Base-by-base conservation (phyloP, 2,113 vertebrate species). In the Cheilinus undulatus region DNA sequence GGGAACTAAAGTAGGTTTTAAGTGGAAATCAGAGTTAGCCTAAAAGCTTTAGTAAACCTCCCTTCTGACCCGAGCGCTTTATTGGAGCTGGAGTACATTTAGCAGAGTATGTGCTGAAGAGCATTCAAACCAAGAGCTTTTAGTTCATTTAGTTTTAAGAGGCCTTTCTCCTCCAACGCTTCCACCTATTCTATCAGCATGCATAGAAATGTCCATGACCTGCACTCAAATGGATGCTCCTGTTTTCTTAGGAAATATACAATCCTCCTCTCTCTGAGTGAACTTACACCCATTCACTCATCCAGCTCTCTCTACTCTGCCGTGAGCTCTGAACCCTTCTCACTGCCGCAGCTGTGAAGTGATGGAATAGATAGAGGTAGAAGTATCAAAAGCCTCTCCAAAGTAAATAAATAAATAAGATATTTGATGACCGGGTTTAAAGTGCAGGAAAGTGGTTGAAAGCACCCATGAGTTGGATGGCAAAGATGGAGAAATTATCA, bases 191-290 rank as follows among this genome's bases (percentile, higher is more conserved):
- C 84, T 53, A 53, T 78, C 85, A 24, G 64, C 79, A 61, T 84
- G 78, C 76, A 82, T 72, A 57, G 86, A 82, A 85, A 87, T 77
- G 83, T 66, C 85, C 72, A 8, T 91, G 91, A 92, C 89, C 89
- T 86, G 81, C 89, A 89, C 91, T 91, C 84, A 86, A 84, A 90
- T 84, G 78, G 71, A 76, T 86, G 86, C 89, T 84, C 80, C 85
- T 90, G 91, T 91, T 92, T 90, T 92, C 91, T 92, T 92, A 91
- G 86, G 85, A 69, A 91, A 89, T 80, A 66, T 73, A 82, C 68
- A 78, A 73, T 84, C 86, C 88, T 86, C 91, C 88, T 86, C 91
- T 91, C 73, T 76, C 56, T 9, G 20, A 0, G 52, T 71, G 86
- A 88, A 82, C 85, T 79, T 58, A 26, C 42, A 75, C 68, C 86